Conservation (phyloP, 2,113 vertebrate species). For the Chloropsis hardwickii region DNA sequence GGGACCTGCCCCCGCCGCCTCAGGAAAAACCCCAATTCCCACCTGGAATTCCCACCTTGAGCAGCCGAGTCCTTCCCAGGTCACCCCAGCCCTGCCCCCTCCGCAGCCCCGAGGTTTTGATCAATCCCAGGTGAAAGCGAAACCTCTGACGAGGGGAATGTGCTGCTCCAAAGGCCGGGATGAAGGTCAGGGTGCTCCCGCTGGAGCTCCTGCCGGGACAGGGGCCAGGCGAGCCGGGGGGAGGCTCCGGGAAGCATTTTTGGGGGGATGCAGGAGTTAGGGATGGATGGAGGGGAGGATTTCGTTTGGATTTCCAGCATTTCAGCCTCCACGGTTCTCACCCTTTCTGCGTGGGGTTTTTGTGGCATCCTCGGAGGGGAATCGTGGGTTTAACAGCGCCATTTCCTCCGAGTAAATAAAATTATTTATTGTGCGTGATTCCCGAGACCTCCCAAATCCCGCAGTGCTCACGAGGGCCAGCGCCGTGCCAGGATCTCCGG, state of each 20-base stretch:
- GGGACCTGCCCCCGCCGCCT: not conserved
- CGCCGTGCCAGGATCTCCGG: not conserved
- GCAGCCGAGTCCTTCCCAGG: not conserved
- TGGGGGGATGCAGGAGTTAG: not conserved
- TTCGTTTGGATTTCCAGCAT: not conserved
- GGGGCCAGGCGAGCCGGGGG: accelerated
- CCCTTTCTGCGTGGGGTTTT: accelerated
- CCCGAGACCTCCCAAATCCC: not conserved
- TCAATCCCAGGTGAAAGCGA: slow-evolving; percentile 48
- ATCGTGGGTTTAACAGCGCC: not conserved
- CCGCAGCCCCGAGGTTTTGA: not conserved
- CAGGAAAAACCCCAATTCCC: not conserved
- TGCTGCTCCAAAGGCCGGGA: not conserved
- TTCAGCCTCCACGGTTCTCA: not conserved
- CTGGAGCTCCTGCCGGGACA: not conserved
- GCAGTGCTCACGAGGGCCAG: not conserved
- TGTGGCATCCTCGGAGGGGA: accelerated
- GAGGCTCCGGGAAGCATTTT: not conserved
- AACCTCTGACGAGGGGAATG: not conserved
- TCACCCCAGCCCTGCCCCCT: slow-evolving; percentile 6
- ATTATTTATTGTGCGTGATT: not conserved
- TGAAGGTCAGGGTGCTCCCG: slow-evolving; percentile 3
- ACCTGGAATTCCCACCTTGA: not conserved
- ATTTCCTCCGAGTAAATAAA: not conserved
- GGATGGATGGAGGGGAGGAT: not conserved